Base-by-base conservation (phyloP, 2,113 vertebrate genomes). In the Nesoenas mayeri region DNA sequence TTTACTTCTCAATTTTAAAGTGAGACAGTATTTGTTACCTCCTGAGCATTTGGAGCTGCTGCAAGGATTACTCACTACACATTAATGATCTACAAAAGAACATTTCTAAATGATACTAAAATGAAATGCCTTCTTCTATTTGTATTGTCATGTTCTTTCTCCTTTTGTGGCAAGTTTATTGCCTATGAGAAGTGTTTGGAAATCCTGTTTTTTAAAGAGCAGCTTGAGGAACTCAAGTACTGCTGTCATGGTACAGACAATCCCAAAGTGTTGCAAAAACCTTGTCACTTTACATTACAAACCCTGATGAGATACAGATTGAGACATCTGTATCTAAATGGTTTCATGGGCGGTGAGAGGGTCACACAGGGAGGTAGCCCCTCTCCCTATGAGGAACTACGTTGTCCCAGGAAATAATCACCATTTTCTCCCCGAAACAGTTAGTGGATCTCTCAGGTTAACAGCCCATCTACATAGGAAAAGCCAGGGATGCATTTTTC, bases 361-460 rank as follows among this genome's bases (percentile, higher is more conserved):
- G 89, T 89, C 81, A 81, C 61, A 86, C 51, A 87, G 84, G 64
- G 85, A 96, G 88, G 81, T 42, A 93, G 81, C 5, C 38, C 15
- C 56, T 81, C 78, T 91, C 70, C 31, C 80, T 90, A 34, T 29
- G 67, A 92, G 69, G 80, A 4, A 0, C n/a, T 20, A 25, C 74
- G 44, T 85, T 84, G n/a, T 94, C 87, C 72, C 69, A 79, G 40
- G 89, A 93, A 65, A 86, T 84, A 93, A 93, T 89, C 70, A 78
- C 70, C 58, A 53, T 79, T 79, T 94, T 93, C 85, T 53, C 80
- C 42, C 84, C 69, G 60, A 93, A 96, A 80, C 14, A 92, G 82
- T 57, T 67, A 56, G 47, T 20, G 34, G 48, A 54, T 80, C n/a
- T 86, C 78, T 83, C 31, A 7, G 8, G 47, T 90, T 84, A 95